A percentile compares a stretch with the other conserved stretches of the same genome.
Conservation (phyloP, 2,888 invertebrate genomes). For the Rhagonycha lutea region DNA sequence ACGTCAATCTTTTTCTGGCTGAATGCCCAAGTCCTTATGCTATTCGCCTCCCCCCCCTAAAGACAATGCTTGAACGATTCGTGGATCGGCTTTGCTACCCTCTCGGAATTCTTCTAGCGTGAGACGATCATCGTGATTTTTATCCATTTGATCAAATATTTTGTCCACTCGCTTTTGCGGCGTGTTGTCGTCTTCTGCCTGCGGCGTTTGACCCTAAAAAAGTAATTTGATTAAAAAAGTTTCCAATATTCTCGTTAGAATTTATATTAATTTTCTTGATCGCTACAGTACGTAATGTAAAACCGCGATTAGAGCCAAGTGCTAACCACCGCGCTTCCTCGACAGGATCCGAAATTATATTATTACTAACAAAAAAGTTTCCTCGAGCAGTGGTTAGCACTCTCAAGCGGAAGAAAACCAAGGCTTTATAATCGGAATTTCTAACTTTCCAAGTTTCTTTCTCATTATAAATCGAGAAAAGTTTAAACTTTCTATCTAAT, state of each 20-base stretch:
- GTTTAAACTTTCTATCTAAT: not conserved
- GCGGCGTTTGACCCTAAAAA: slow-evolving; percentile 82
- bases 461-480: not conserved
- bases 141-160: slow-evolving; percentile 99
- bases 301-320: not conserved
- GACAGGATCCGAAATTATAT: not conserved
- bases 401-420: not conserved
- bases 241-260: not conserved
- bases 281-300: not conserved
- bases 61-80: slow-evolving; percentile 95
- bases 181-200: slow-evolving; percentile 85
- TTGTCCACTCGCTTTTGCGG: slow-evolving; percentile 96
- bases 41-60: slow-evolving; percentile 75
- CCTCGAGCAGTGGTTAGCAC: not conserved
- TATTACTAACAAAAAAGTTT: not conserved
- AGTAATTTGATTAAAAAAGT: not conserved
- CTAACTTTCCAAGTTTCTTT: not conserved
- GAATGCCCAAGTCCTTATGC: slow-evolving; percentile 50
- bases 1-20: slow-evolving; percentile 48
- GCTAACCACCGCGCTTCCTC: not conserved
- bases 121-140: slow-evolving; percentile 94
- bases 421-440: not conserved
- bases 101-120: slow-evolving; percentile 96
- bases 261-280: not conserved
- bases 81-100: slow-evolving; percentile 97